Percentiles rank a stretch among this genome's conserved stretches.
phyloP scores from a whole-genome alignment of 2,888 invertebrate genomes.

The Agrochola lota region DNA sequence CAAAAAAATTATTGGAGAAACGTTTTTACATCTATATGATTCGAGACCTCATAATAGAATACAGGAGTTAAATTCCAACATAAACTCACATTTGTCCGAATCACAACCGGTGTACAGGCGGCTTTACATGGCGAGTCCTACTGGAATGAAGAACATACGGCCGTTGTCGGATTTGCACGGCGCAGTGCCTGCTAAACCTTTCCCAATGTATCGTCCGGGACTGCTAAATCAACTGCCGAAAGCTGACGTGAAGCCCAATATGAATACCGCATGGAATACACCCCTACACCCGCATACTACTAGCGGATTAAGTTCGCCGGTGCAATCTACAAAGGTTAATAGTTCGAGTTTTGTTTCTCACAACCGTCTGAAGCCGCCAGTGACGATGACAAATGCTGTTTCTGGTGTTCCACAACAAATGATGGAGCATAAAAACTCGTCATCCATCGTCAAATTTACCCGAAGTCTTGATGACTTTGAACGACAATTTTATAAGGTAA shows the following conservation, averaged over 20 bases:
- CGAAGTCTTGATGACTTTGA: conserved; percentile 64
- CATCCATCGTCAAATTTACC: conserved; percentile 54
- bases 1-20: conserved; percentile 40
- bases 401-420: conserved; percentile 26
- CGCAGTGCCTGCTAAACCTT: conserved; percentile 25
- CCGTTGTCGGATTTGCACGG: conserved; percentile 12
- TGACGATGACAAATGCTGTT: conserved; percentile 25
- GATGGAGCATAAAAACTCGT: conserved; percentile 27
- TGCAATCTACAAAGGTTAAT: conserved; percentile 39
- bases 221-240: conserved; percentile 16
- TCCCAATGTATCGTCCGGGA: conserved; percentile 9
- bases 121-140: conserved; percentile 20
- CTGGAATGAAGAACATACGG: conserved; percentile 15
- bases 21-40: conserved; percentile 26
- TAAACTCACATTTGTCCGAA: conserved; percentile 18
- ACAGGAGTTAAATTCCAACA: conserved; percentile 14
- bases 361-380: conserved; percentile 34
- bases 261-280: conserved; percentile 9
- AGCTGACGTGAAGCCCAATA: conserved; percentile 25
- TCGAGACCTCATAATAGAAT: conserved; percentile 10
- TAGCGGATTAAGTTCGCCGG: conserved; percentile 18
- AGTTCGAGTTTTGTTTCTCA: conserved; percentile 38
- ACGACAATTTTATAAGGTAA: conserved; percentile 68
- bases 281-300: conserved; percentile 27
- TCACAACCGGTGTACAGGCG: conserved; percentile 19